Conservation (phyloP, 2,113 vertebrate species). For the Forbesichthys agassizii region DNA sequence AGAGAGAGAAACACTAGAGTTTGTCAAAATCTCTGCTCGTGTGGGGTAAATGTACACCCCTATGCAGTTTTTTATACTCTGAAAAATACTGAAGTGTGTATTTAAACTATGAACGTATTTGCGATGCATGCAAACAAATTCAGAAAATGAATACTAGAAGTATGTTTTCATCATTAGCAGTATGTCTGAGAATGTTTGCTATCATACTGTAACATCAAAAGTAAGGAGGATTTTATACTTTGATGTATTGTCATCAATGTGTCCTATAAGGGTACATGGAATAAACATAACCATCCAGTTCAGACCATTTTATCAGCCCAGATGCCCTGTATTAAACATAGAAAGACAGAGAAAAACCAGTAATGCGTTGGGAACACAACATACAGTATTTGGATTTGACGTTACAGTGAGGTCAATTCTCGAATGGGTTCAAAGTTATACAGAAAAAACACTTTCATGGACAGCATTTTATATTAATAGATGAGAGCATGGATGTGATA, state of each 20-base stretch:
- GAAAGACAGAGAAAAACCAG: background rate
- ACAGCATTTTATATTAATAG: background rate
- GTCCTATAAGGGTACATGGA: background rate
- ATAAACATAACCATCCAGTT: background rate
- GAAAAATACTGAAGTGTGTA: background rate
- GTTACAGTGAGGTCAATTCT: background rate
- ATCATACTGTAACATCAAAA: background rate
- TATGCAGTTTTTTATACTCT: constrained; percentile 11
- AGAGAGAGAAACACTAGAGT: background rate
- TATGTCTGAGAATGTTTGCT: background rate
- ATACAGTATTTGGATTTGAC: background rate
- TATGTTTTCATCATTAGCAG: background rate
- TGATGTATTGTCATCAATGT: no score
- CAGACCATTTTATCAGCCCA: background rate
- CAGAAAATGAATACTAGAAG: background rate
- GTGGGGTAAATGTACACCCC: constrained; percentile 3
- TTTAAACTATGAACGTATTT: constrained; percentile 14
- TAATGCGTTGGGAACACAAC: background rate
- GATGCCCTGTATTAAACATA: no score
- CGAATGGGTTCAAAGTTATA: background rate
- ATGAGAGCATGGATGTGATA: background rate
- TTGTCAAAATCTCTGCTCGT: constrained; percentile 37
- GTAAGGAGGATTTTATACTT: background rate
- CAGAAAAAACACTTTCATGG: background rate
- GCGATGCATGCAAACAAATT: background rate